A percentile compares a stretch with the other conserved stretches of the same genome.
phyloP scores from a whole-genome alignment of 2,888 invertebrate genomes.

The Euphydryas editha region DNA sequence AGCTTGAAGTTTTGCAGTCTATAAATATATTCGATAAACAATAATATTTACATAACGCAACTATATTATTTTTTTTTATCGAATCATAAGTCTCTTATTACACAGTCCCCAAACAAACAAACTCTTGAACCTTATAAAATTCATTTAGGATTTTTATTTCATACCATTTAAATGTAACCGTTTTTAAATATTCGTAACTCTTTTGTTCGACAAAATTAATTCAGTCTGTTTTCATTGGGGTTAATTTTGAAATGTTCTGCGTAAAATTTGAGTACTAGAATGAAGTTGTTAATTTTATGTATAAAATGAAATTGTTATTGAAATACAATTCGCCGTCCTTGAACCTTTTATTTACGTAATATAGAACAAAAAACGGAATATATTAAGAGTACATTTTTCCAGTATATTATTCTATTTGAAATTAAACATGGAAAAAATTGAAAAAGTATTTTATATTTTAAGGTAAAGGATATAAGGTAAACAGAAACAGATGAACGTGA shows the following conservation, averaged over 20 bases:
- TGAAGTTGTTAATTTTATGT: not conserved
- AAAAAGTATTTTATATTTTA: not conserved
- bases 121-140: too few species aligned
- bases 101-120: too few species aligned
- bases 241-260: constrained; percentile 3
- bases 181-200: constrained; percentile 23
- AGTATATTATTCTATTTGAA: not conserved
- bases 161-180: constrained; percentile 31
- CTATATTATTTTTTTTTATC: too few species aligned
- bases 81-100: too few species aligned
- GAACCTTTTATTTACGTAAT: not conserved
- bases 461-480: not conserved
- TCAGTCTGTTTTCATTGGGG: constrained; percentile 3
- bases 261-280: not conserved
- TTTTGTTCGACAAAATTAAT: constrained; percentile 19
- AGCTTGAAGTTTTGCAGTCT: too few species aligned
- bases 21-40: too few species aligned
- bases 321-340: not conserved
- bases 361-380: not conserved
- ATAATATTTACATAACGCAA: too few species aligned
- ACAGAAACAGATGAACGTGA: not conserved
- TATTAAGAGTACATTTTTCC: not conserved
- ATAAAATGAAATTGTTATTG: not conserved
- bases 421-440: not conserved
- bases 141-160: constrained; percentile 26